These are phyloP conservation scores for Eupithecia inturbata DNA, from an alignment of 2,888 invertebrate genomes.

Conservation along the genomic window DNA sequence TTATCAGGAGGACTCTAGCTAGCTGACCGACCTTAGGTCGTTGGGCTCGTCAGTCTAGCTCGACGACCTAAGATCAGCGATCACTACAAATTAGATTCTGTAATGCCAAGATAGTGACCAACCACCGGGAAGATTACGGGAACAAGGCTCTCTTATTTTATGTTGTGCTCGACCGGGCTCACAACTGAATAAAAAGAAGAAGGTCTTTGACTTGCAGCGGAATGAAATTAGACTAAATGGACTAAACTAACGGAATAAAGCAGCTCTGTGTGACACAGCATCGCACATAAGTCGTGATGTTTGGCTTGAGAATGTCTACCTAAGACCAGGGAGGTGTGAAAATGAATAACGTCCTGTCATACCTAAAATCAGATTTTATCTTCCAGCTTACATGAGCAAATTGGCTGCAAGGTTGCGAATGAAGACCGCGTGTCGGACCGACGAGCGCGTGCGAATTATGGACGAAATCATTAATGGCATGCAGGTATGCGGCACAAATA, in stretches of 20 bases:
- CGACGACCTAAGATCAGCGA: not conserved
- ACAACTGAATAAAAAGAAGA: not conserved
- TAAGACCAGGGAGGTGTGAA: not conserved
- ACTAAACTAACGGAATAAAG: not conserved
- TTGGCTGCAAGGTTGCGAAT: slow-evolving; percentile 87
- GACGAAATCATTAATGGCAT: slow-evolving; percentile 97
- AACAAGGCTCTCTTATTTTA: not conserved
- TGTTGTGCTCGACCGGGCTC: not conserved
- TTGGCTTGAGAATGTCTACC: not conserved
- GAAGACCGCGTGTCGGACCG: slow-evolving; percentile 93
- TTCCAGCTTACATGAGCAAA: slow-evolving; percentile 86
- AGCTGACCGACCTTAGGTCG: not conserved
- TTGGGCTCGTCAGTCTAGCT: not conserved
- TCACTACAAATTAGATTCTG: not conserved
- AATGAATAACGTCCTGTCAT: slow-evolving; percentile 1
- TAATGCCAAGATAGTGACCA: not conserved
- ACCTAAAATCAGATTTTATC: slow-evolving; percentile 33
- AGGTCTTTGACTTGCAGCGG: not conserved
- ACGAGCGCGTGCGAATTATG: slow-evolving; percentile 96
- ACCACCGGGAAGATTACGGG: not conserved
- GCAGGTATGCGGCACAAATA: slow-evolving; percentile 85
- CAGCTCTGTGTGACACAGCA: not conserved
- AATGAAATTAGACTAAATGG: not conserved
- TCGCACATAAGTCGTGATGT: not conserved
- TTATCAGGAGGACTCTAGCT: not conserved